These are phyloP conservation scores for Semicossyphus pulcher DNA, from an alignment of 2,113 vertebrate species.

Conservation along the genomic window DNA sequence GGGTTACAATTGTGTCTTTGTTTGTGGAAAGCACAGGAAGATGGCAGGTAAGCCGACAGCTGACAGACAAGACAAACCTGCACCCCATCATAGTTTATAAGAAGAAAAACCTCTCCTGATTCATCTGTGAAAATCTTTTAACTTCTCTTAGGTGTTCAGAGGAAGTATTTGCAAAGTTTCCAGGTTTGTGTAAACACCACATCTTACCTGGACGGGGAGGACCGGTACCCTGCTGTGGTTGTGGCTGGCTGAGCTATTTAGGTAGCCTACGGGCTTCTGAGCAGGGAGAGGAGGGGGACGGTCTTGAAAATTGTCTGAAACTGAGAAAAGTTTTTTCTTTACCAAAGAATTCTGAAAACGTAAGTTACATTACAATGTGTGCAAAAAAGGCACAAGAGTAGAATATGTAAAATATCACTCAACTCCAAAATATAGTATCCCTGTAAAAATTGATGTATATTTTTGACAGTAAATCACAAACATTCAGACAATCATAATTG, in stretches of 20 bases:
- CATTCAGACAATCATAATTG: not conserved
- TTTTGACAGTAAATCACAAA: not conserved
- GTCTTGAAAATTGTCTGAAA: conserved; percentile 78
- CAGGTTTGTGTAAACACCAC: not conserved
- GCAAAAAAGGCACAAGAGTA: not conserved
- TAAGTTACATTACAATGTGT: not conserved
- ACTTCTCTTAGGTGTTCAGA: not conserved
- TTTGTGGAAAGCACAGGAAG: conserved; percentile 19
- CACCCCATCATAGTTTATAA: not conserved
- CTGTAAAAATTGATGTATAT: not conserved
- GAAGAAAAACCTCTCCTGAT: not conserved
- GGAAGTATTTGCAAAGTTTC: not conserved
- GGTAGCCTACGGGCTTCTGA: conserved; percentile 88
- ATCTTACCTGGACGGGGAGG: conserved; percentile 62
- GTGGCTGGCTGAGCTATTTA: conserved; percentile 56
- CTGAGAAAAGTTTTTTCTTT: conserved; percentile 70
- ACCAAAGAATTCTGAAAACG: not conserved
- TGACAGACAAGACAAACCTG: conserved; percentile 1
- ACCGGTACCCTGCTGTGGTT: conserved; percentile 61
- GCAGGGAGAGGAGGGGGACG: conserved; percentile 86
- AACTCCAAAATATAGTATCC: not conserved
- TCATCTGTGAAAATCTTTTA: not conserved
- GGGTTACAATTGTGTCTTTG: conserved; percentile 43
- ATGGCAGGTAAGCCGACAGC: conserved; percentile 18
- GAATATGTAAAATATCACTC: not conserved